Evolutionary conservation across 2,888 invertebrate species (phyloP), one percentile per base, ranked within the genome.

Genomic region (Serripes groenlandicus): DNA sequence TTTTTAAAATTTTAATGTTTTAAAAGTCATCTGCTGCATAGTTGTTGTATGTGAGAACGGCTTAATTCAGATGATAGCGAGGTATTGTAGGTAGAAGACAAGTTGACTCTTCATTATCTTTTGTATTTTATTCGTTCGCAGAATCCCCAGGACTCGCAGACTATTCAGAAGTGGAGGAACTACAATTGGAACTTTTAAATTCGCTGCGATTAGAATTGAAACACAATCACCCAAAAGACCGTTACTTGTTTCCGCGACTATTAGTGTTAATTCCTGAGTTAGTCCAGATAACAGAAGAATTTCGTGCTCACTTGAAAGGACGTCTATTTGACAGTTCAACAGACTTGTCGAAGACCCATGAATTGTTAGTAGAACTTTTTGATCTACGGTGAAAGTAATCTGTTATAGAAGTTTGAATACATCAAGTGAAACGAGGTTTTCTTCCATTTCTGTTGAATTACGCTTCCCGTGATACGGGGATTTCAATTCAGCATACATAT

Each of bases 221-320:
- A 76, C 92, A 91, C 77, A 93, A 93, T 77, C 92, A 93, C 69
- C 91, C 93, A 1, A 91, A 90, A 77, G 86, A 90, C 52, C 83
- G 81, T 7, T 81, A 88, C n/a, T 72, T 92, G 34, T 89, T 93
- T 68, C 90, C 92, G 21, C 88, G 90, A 42, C 78, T 93, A 7
- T 88, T 93, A 0, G 77, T 93, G 32, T 83, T 91, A 0, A 88
- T 93, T 21, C 90, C 93, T 32, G 90, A 92, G 42, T 75, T 92
- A 1, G 81, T 90, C 37, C 92, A 92, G 78, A 87, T 90, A 7
- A 89, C 91, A 26, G 92, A 92, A 32, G 88, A 91, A 69, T 92
- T 92, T 78, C 82, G 89, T 18, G 77, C 85, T 15, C 87, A 90
- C 70, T 80, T 92, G 9, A 88, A 83, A 64, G 83, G 81, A 7